Conservation (phyloP, 37 sponge, comb jelly and placozoan species). For the Crambe crambe region DNA sequence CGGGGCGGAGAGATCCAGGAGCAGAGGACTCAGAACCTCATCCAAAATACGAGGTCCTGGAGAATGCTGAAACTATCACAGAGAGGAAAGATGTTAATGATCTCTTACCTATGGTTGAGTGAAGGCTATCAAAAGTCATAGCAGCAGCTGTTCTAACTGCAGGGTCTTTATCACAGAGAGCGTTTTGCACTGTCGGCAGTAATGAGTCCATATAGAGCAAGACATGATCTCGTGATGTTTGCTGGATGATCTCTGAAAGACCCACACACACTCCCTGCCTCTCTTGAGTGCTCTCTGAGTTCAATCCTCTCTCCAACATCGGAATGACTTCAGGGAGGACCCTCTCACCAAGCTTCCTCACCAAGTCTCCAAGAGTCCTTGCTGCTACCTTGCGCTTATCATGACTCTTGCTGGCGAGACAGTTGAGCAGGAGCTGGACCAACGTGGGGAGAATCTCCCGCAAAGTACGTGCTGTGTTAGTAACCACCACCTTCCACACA, state of each 20-base stretch:
- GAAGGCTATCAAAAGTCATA: conserved; percentile 87
- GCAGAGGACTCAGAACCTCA: conserved; percentile 78
- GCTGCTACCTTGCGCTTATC: conserved; percentile 95
- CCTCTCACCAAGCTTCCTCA: conserved; percentile 94
- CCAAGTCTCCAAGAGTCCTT: conserved; percentile 92
- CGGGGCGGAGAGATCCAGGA: conserved; percentile 49
- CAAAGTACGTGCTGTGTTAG: conserved; percentile 91
- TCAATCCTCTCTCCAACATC: conserved; percentile 83
- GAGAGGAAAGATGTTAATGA: no score
- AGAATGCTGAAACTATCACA: neutral
- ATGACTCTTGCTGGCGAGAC: conserved; percentile 75
- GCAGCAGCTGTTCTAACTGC: conserved; percentile 95
- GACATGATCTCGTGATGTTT: conserved; percentile 83
- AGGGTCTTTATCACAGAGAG: conserved; percentile 76
- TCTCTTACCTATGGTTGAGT: conserved; percentile 88
- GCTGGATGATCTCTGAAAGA: conserved; percentile 91
- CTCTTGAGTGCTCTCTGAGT: conserved; percentile 52
- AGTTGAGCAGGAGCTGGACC: conserved; percentile 75
- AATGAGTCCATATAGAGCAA: conserved; percentile 77
- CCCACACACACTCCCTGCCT: conserved; percentile 98
- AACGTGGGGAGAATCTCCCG: conserved; percentile 95
- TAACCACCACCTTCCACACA: conserved; percentile 98
- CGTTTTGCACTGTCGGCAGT: conserved; percentile 74
- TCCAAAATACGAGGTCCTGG: conserved; percentile 82
- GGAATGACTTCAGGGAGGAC: conserved; percentile 97